A percentile compares a stretch with the other conserved stretches of the same genome.
phyloP scores from a whole-genome alignment of 2,888 invertebrate species.

The Hemaris fuciformis region DNA sequence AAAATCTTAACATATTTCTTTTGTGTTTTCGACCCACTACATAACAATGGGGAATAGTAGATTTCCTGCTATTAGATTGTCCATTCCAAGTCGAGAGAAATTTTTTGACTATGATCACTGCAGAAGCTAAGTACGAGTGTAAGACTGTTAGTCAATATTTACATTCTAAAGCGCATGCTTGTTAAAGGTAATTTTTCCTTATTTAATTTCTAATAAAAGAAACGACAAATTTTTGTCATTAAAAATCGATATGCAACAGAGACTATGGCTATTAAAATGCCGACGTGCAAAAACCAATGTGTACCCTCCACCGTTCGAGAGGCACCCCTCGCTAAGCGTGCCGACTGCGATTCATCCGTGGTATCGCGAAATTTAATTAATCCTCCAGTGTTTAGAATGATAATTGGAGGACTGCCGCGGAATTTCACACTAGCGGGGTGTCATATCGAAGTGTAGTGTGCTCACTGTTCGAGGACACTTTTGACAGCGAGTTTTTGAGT shows the following conservation, averaged over 20 bases:
- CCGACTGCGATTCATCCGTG: slow-evolving; percentile 41
- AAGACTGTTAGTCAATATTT: too few relatives aligned
- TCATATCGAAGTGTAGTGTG: neutral
- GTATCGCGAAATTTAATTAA: slow-evolving; percentile 65
- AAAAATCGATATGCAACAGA: neutral
- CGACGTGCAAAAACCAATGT: slow-evolving; percentile 43
- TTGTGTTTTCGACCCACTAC: too few relatives aligned
- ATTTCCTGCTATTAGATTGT: too few relatives aligned
- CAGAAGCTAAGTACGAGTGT: too few relatives aligned
- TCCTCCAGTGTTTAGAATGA: slow-evolving; percentile 56
- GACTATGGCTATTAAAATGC: neutral
- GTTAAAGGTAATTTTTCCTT: too few relatives aligned
- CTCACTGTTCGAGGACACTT: neutral
- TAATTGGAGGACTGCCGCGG: slow-evolving; percentile 60
- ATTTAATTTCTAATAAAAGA: too few relatives aligned
- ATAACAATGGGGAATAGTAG: too few relatives aligned
- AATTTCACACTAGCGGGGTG: slow-evolving; percentile 41
- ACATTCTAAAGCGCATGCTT: too few relatives aligned
- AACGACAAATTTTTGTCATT: too few relatives aligned
- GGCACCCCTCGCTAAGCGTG: slow-evolving; percentile 35
- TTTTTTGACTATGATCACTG: too few relatives aligned
- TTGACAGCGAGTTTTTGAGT: neutral
- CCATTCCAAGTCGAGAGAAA: too few relatives aligned
- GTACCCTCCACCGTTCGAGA: slow-evolving; percentile 32
- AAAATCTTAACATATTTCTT: too few relatives aligned